Percentiles rank a stretch among this genome's conserved stretches.
Conservation (phyloP, 2,888 invertebrate species). For the Caenorhabditis doughertyi region DNA sequence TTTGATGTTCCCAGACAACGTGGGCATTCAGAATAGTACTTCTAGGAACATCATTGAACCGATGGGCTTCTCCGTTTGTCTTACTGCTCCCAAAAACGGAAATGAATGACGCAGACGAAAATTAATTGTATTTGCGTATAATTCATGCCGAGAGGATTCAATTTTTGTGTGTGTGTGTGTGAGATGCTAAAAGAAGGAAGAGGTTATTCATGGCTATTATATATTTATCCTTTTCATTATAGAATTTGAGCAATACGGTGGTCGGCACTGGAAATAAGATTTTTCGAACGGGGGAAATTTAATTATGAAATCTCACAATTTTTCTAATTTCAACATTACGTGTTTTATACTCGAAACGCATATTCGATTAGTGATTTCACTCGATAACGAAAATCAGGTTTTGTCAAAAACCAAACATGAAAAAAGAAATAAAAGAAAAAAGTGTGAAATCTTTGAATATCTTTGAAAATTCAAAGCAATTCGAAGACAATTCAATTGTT, state of each 20-base stretch:
- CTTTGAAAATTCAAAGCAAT: constrained; percentile 26
- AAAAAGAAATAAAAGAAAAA: background rate
- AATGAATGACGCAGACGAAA: constrained; percentile 32
- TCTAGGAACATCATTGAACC: background rate
- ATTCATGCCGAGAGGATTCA: constrained; percentile 20
- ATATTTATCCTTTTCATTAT: background rate
- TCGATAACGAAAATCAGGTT: background rate
- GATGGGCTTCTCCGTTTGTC: background rate
- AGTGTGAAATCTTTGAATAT: constrained; percentile 28
- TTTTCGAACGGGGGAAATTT: background rate
- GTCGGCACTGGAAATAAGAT: background rate
- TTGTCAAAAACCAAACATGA: background rate
- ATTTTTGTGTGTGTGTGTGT: too few relatives aligned
- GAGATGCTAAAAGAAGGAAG: background rate
- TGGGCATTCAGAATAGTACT: constrained; percentile 17
- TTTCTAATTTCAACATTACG: background rate
- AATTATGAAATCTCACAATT: background rate
- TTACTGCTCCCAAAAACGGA: constrained; percentile 8
- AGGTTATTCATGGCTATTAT: background rate
- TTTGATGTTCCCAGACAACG: background rate
- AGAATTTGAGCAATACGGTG: too few relatives aligned
- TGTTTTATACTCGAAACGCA: background rate
- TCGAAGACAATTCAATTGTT: constrained; percentile 25
- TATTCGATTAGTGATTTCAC: background rate
- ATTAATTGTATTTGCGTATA: constrained; percentile 32